phyloP scores from a whole-genome alignment of 2,888 invertebrate genomes.

The Saturnia pavonia region DNA sequence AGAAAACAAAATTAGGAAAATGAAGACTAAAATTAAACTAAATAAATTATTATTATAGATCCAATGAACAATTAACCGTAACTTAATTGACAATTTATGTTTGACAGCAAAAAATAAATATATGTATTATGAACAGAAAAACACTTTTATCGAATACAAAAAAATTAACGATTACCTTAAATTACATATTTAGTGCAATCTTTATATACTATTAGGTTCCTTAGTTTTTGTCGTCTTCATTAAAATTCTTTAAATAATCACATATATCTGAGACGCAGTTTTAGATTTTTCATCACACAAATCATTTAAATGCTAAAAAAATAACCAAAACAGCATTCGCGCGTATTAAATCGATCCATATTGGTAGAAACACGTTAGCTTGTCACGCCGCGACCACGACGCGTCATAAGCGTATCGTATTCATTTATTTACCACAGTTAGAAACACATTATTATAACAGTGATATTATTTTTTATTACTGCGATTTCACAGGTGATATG shows the following conservation, averaged over 20 bases:
- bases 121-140: background rate
- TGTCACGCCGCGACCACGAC: background rate
- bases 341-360: background rate
- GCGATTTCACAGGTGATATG: too few species aligned
- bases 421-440: too few species aligned
- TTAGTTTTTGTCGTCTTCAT: constrained; percentile 50
- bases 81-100: background rate
- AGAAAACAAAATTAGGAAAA: too few species aligned
- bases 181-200: constrained; percentile 62
- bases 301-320: constrained; percentile 5
- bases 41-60: too few species aligned
- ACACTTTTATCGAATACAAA: background rate
- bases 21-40: too few species aligned
- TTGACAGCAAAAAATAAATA: background rate
- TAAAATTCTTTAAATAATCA: constrained; percentile 68
- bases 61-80: too few species aligned
- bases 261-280: constrained; percentile 61
- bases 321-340: background rate
- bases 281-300: constrained; percentile 43
- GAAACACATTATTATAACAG: too few species aligned
- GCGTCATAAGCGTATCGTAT: too few species aligned
- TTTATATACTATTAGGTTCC: constrained; percentile 56
- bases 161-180: constrained; percentile 21
- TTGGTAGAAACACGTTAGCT: background rate
- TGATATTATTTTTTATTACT: too few species aligned